These are phyloP conservation scores for Archocentrus centrarchus DNA, from an alignment of 2,113 vertebrate species.

Conservation along the genomic window DNA sequence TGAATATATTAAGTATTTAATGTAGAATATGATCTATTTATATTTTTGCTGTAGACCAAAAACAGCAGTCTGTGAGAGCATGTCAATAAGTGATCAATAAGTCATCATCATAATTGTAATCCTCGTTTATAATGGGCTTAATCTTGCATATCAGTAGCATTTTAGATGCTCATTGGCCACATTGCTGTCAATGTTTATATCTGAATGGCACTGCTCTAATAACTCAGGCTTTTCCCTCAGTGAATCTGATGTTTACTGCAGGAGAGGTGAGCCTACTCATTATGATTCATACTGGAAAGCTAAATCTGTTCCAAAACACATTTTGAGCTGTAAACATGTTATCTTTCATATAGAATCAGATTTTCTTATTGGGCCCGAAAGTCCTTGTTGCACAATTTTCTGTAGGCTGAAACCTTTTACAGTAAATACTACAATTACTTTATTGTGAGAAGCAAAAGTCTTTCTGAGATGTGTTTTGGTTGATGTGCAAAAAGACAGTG, in stretches of 20 bases:
- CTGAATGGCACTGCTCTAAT: not conserved
- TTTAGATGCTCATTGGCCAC: not conserved
- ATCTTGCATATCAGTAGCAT: not conserved
- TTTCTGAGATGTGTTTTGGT: not conserved
- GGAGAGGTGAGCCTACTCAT: conserved; percentile 13
- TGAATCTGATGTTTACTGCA: not conserved
- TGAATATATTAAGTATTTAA: not conserved
- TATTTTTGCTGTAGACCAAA: not conserved
- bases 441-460: not conserved
- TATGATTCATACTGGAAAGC: not conserved
- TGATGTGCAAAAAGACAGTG: not conserved
- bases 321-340: not conserved
- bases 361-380: not conserved
- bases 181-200: not conserved
- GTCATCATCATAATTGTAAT: conserved; percentile 7
- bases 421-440: not conserved
- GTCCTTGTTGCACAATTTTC: not conserved
- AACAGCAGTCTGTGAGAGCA: not conserved
- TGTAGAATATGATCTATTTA: not conserved
- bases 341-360: not conserved
- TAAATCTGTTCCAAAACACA: conserved; percentile 8
- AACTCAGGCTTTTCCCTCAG: not conserved
- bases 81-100: not conserved
- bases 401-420: not conserved
- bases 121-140: conserved; percentile 10